Conservation (phyloP, 2,888 invertebrate genomes). For the Apomyelois bistriatella region DNA sequence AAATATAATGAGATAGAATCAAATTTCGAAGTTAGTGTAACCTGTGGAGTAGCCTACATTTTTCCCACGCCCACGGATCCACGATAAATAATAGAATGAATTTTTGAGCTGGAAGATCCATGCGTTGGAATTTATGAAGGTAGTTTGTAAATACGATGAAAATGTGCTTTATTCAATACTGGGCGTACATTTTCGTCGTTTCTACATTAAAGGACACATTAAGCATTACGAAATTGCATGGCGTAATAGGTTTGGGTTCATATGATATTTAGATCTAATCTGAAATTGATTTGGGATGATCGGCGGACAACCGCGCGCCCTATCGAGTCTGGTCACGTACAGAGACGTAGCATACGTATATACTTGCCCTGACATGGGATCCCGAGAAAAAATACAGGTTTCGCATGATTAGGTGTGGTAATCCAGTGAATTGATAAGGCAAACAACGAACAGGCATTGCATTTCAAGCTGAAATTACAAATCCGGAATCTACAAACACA, state of each 20-base stretch:
- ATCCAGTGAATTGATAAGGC: constrained; percentile 6
- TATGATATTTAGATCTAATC: constrained; percentile 64
- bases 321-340: constrained; percentile 57
- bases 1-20: too few species aligned
- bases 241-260: constrained; percentile 30
- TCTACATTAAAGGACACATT: neutral
- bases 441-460: neutral
- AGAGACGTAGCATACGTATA: constrained; percentile 23
- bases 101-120: too few species aligned
- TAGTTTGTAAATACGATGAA: too few species aligned
- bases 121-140: too few species aligned
- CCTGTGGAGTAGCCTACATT: too few species aligned
- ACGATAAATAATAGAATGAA: too few species aligned
- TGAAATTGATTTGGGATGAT: constrained; percentile 63
- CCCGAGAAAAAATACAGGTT: constrained; percentile 1
- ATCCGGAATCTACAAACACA: neutral
- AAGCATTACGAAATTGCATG: constrained; percentile 17
- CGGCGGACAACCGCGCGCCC: constrained; percentile 42
- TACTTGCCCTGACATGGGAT: neutral
- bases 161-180: too few species aligned
- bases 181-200: too few species aligned
- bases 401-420: constrained; percentile 10
- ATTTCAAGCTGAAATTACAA: neutral
- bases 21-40: too few species aligned
- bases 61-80: too few species aligned